Evolutionary conservation across 2,888 invertebrate genomes (phyloP).

Genomic region (Gandaritis pyraliata): DNA sequence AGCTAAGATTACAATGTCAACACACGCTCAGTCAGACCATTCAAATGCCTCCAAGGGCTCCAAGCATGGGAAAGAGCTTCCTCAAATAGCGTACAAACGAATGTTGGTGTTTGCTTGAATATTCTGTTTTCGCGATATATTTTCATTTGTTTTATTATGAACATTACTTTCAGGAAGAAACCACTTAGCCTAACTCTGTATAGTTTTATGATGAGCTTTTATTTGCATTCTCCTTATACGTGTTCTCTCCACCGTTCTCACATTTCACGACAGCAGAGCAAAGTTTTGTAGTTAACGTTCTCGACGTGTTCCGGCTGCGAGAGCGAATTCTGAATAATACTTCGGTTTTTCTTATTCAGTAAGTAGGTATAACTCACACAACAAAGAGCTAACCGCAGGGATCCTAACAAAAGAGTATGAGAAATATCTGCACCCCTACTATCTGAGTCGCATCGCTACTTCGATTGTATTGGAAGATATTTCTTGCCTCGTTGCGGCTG

Average conservation of each 20-base stretch:
- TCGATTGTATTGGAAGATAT: constrained; percentile 75
- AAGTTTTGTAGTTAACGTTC: constrained; percentile 57
- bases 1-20: constrained; percentile 74
- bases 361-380: constrained; percentile 73
- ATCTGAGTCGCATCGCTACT: constrained; percentile 72
- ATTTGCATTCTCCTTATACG: constrained; percentile 42
- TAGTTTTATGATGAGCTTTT: constrained; percentile 44
- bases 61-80: constrained; percentile 50
- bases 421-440: constrained; percentile 74
- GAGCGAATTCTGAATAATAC: constrained; percentile 65
- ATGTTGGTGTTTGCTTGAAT: constrained; percentile 16
- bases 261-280: constrained; percentile 43
- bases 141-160: constrained; percentile 17
- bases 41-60: constrained; percentile 51
- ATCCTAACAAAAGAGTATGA: constrained; percentile 79
- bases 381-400: constrained; percentile 73
- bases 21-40: constrained; percentile 62
- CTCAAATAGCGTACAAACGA: constrained; percentile 42
- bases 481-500: constrained; percentile 55
- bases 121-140: constrained; percentile 10
- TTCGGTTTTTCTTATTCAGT: constrained; percentile 72
- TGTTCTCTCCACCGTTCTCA: constrained; percentile 41
- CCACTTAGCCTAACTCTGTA: constrained; percentile 38
- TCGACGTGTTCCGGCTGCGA: constrained; percentile 51
- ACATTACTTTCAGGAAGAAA: constrained; percentile 29